A percentile compares a stretch with the other conserved stretches of the same genome.
phyloP scores from a whole-genome alignment of 2,113 vertebrate genomes.

The Dicentrarchus labrax region DNA sequence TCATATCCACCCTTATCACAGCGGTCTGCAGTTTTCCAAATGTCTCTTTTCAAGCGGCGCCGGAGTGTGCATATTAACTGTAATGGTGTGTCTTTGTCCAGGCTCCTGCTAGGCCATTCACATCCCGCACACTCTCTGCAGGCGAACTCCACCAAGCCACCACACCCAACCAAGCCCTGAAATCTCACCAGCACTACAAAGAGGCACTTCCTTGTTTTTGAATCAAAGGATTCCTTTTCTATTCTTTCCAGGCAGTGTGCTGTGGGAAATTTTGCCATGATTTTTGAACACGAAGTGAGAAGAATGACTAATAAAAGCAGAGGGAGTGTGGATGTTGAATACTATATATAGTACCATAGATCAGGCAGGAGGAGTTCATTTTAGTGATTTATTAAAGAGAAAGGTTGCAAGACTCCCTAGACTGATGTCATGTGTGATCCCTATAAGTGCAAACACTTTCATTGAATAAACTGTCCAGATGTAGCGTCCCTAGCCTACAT shows the following conservation, averaged over 20 bases:
- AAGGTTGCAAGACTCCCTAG: slow-evolving; percentile 13
- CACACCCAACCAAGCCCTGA: slow-evolving; percentile 21
- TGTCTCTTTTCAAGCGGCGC: slow-evolving; percentile 74
- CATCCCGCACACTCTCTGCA: slow-evolving; percentile 49
- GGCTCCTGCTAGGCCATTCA: slow-evolving; percentile 50
- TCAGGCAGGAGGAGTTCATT: slow-evolving; percentile 20
- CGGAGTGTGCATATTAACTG: slow-evolving; percentile 75
- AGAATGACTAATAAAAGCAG: slow-evolving; percentile 11
- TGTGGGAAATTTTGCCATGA: slow-evolving; percentile 18
- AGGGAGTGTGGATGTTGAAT: slow-evolving; percentile 17
- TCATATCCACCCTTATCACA: slow-evolving; percentile 81
- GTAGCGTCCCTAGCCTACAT: slow-evolving; percentile 35
- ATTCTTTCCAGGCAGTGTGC: slow-evolving; percentile 6
- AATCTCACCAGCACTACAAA: slow-evolving; percentile 46
- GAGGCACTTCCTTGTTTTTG: slow-evolving; percentile 17
- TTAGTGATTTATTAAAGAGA: slow-evolving; percentile 49
- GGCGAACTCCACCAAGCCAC: slow-evolving; percentile 31
- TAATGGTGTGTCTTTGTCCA: slow-evolving; percentile 74
- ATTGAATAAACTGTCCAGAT: slow-evolving; percentile 57
- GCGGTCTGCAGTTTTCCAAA: slow-evolving; percentile 74
- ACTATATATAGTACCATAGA: slow-evolving; percentile 19
- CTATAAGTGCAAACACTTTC: slow-evolving; percentile 32
- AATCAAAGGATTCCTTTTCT: slow-evolving; percentile 29
- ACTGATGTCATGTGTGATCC: slow-evolving; percentile 46
- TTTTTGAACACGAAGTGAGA: slow-evolving; percentile 18